phyloP scores from a whole-genome alignment of 2,888 invertebrate species.

The Phoronis australis region DNA sequence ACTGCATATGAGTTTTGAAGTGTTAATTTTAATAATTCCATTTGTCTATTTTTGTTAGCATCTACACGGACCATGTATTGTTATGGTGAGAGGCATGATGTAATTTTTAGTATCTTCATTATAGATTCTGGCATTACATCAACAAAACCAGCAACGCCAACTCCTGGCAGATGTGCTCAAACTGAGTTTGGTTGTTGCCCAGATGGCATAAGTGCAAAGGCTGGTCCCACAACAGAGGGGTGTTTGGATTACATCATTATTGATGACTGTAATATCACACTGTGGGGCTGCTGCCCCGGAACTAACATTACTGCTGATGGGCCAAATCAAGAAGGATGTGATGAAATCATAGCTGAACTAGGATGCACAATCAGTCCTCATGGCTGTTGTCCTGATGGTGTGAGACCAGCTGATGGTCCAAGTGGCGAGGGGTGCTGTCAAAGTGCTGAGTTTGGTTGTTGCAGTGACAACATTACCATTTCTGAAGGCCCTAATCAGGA shows the following conservation, averaged over 20 bases:
- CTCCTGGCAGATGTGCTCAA: no score
- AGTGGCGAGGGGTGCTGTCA: conserved; percentile 65
- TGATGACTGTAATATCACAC: conserved; percentile 51
- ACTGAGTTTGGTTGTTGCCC: conserved; percentile 58
- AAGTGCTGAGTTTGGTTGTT: conserved; percentile 56
- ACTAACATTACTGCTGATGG: conserved; percentile 52
- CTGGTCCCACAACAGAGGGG: conserved; percentile 65
- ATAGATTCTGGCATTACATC: no score
- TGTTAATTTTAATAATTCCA: no score
- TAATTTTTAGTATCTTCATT: no score
- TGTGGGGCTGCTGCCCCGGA: conserved; percentile 59
- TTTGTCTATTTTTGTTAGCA: no score
- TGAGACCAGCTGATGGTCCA: conserved; percentile 76
- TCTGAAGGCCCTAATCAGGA: conserved; percentile 60
- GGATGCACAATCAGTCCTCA: no score
- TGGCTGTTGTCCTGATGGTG: conserved; percentile 82
- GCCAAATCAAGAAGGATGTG: conserved; percentile 76
- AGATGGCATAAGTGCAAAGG: conserved; percentile 48
- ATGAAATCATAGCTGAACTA: no score
- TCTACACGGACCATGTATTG: no score
- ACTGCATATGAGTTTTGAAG: no score
- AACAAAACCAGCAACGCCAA: no score
- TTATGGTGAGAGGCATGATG: no score
- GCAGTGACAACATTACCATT: conserved; percentile 53
- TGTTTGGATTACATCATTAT: no score